Base-by-base conservation (phyloP, 2,113 vertebrate species). In the Chaenogobius annularis region DNA sequence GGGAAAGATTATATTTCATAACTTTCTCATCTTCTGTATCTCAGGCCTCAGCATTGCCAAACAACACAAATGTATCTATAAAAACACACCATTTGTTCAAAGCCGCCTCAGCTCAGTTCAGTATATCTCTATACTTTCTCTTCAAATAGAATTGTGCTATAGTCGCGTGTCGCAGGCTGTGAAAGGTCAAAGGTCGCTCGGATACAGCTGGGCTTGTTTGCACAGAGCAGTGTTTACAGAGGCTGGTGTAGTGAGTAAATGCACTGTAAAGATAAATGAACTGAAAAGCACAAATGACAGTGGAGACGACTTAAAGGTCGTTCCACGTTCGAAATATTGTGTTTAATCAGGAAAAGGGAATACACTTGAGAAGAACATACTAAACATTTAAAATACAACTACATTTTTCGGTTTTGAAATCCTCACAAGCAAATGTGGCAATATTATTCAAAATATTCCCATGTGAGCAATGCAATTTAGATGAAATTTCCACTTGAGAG, bases 221-320 rank as follows among this genome's bases (percentile, higher is more conserved):
- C 56, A 37, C 48, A 78, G 84, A 74, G 63, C 69, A 13, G 71
- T 68, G 76, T 73, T 80, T 81, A 86, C 87, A 75, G 79, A 77
- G 69, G 54, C 78, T 73, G 80, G 72, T 65, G 68, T 66, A 74
- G 77, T 22, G 63, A 81, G 26, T 87, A 81, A 72, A 61, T 70
- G 77, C 64, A 78, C 68, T 80, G 81, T 86, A 14, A 23, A 61
- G 58, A 17, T 35, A 82, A 88, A 84, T 73, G 86, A 72, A 75
- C 71, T 71, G 66, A 17, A 71, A 64, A 71, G 66, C 72, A 64
- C 73, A 73, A 11, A 62, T 54, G 75, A 17, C 31, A 72, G 26
- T 66, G 4, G 48, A 69, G 54, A 77, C n/a, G 20, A 66, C 10
- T 23, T 13, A 46, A 20, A 70, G 14, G 40, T 17, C 63, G 2